These are phyloP conservation scores for Sesia bembeciformis DNA, from an alignment of 2,888 invertebrate genomes.

Conservation along the genomic window DNA sequence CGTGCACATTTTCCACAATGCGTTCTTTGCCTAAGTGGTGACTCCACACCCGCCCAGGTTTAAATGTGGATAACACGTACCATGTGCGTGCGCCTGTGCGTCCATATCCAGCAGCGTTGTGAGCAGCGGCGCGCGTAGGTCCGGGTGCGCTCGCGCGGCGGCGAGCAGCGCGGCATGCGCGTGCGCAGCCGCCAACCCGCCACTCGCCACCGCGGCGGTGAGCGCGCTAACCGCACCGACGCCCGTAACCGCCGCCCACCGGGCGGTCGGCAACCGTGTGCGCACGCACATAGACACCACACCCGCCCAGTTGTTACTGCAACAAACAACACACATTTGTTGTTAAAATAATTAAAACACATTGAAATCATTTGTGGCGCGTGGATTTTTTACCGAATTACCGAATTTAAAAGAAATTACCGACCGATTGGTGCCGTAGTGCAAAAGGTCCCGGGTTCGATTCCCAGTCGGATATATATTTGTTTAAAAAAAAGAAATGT, in stretches of 20 bases:
- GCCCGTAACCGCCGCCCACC: background rate
- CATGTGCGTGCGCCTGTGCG: slow-evolving; percentile 48
- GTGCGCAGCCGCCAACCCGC: slow-evolving; percentile 30
- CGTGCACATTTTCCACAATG: too few relatives aligned
- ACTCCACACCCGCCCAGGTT: too few relatives aligned
- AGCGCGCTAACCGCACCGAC: background rate
- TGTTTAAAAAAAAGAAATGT: too few relatives aligned
- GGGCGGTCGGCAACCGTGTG: slow-evolving; percentile 29
- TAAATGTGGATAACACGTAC: slow-evolving; percentile 14
- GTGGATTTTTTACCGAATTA: too few relatives aligned
- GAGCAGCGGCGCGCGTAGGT: slow-evolving; percentile 26
- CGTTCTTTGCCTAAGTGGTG: too few relatives aligned
- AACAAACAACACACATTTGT: background rate
- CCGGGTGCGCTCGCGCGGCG: slow-evolving; percentile 26
- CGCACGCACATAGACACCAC: slow-evolving; percentile 87
- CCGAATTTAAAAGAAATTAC: too few relatives aligned
- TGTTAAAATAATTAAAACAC: too few relatives aligned
- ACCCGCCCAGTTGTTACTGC: slow-evolving; percentile 88
- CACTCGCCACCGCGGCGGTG: slow-evolving; percentile 23
- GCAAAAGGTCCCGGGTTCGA: too few relatives aligned
- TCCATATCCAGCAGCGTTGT: slow-evolving; percentile 46
- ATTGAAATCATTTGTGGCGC: too few relatives aligned
- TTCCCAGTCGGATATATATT: too few relatives aligned
- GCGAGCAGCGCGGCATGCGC: slow-evolving; percentile 14
- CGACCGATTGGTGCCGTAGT: too few relatives aligned